Evolutionary conservation across 2,888 invertebrate species (phyloP), one percentile per base, ranked within the genome.

Genomic region (Rhimphoctona megacephalus): DNA sequence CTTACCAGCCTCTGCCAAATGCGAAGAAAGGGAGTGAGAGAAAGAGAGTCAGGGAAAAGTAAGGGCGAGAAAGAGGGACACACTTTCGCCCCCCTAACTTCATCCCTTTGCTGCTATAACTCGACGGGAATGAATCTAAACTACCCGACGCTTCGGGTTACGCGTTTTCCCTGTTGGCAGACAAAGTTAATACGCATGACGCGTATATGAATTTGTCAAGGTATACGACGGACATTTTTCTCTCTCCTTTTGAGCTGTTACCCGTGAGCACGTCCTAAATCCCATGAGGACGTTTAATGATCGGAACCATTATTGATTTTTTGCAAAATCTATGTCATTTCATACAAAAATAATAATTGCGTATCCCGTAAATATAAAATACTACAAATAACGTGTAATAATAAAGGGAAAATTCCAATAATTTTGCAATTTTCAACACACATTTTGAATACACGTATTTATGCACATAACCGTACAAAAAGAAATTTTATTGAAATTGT

Each of bases 81-180:
- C 17, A 54, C 33, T 74, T 70, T 70, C 46, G 22, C 19, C 52
- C 30, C 54, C 19, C 36, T 52, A 82, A 82, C 43, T 46, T 61
- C 69, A 22, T 77, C 46, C 69, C 82, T 46, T 69, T 14, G 57
- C 52, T 30, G 30, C 54, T 76, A 67, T 36, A 70, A 69, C 67
- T 74, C 77, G 57, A 77, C 76, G 46, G 61, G 67, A 67, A 85
- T 81, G 85, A 81, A 85, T 81, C 77, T 49, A 78, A 85, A 85
- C 73, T 66, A 81, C 81, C 57, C 66, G 52, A 54, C 57, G 72
- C 81, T 77, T 54, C 46, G 78, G 66, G 72, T 81, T 67, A 52
- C 46, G 36, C 76, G 81, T 76, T 82, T 70, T 82, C 82, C 67
- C 46, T 46, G 69, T 69, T 81, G 76, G 43, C 64, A 30, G 43